These are phyloP conservation scores for Hypomecis atomaria DNA, from an alignment of 2,888 invertebrate genomes.

Conservation along the genomic window DNA sequence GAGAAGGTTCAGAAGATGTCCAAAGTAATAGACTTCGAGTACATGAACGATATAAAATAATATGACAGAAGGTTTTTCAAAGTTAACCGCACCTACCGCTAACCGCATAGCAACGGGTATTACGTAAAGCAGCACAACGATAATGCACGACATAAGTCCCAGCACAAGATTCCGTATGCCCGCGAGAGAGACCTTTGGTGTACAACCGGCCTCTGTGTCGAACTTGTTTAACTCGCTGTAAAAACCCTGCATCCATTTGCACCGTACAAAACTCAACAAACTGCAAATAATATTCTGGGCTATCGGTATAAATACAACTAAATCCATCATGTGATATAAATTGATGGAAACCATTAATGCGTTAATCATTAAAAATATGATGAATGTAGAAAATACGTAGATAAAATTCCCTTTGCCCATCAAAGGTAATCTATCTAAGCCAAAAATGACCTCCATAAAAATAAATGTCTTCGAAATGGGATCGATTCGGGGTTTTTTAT, in stretches of 20 bases:
- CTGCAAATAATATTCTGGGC: constrained; percentile 45
- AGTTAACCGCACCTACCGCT: constrained; percentile 23
- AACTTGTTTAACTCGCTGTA: constrained; percentile 58
- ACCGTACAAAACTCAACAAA: constrained; percentile 48
- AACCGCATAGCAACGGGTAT: constrained; percentile 34
- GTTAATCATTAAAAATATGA: constrained; percentile 42
- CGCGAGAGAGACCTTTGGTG: constrained; percentile 50
- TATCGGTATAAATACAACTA: constrained; percentile 22
- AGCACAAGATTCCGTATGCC: constrained; percentile 52
- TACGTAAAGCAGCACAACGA: constrained; percentile 37
- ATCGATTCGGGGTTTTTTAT: constrained; percentile 51
- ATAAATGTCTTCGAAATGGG: constrained; percentile 56
- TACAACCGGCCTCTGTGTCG: constrained; percentile 56
- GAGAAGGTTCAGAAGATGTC: constrained; percentile 61
- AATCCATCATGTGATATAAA: not conserved
- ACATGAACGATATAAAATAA: constrained; percentile 48
- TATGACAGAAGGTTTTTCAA: constrained; percentile 32
- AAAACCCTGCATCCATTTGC: constrained; percentile 52
- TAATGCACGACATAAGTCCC: constrained; percentile 42
- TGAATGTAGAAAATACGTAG: constrained; percentile 40
- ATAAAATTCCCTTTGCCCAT: constrained; percentile 43
- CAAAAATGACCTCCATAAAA: constrained; percentile 48
- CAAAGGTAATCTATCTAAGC: constrained; percentile 54
- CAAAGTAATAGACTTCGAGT: constrained; percentile 59
- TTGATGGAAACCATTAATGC: not conserved